A percentile compares a stretch with the other conserved stretches of the same genome.
phyloP scores from a whole-genome alignment of 2,797 vertebrate species.

The Gouania willdenowi region DNA sequence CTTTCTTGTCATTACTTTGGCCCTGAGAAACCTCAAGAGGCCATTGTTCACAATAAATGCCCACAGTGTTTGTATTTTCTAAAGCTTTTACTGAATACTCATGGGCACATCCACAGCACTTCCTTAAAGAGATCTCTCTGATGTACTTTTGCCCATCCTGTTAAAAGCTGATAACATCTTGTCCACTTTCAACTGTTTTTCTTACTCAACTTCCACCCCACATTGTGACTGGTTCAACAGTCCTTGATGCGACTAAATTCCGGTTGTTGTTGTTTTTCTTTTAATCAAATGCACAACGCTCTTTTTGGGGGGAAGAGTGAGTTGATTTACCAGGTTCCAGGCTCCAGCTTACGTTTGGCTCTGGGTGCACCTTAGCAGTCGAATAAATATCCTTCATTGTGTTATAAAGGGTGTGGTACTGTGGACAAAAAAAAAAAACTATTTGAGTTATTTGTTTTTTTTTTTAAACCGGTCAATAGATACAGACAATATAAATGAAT shows the following conservation, averaged over 20 bases:
- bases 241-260: background rate
- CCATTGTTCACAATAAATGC: slow-evolving; percentile 35
- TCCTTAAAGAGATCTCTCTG: slow-evolving; percentile 32
- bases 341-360: slow-evolving; percentile 80
- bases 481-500: too few species aligned
- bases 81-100: slow-evolving; percentile 9
- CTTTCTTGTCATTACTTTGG: background rate
- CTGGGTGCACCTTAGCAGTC: slow-evolving; percentile 83
- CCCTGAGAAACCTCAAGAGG: slow-evolving; percentile 7
- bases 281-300: background rate
- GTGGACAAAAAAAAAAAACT: slow-evolving; percentile 12
- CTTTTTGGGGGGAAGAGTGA: too few species aligned
- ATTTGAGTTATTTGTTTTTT: slow-evolving; percentile 1
- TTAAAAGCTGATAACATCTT: slow-evolving; percentile 42
- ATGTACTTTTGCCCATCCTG: slow-evolving; percentile 49
- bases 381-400: slow-evolving; percentile 91
- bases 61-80: slow-evolving; percentile 16
- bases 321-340: slow-evolving; percentile 83
- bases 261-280: background rate
- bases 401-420: slow-evolving; percentile 90
- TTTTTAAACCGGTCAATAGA: too few species aligned
- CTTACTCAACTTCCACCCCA: slow-evolving; percentile 4
- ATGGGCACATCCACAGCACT: slow-evolving; percentile 13
- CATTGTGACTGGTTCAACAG: background rate
- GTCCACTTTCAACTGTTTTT: slow-evolving; percentile 27